These are phyloP conservation scores for Nesidiocoris tenuis DNA, from an alignment of 2,888 invertebrate genomes.

Conservation along the genomic window DNA sequence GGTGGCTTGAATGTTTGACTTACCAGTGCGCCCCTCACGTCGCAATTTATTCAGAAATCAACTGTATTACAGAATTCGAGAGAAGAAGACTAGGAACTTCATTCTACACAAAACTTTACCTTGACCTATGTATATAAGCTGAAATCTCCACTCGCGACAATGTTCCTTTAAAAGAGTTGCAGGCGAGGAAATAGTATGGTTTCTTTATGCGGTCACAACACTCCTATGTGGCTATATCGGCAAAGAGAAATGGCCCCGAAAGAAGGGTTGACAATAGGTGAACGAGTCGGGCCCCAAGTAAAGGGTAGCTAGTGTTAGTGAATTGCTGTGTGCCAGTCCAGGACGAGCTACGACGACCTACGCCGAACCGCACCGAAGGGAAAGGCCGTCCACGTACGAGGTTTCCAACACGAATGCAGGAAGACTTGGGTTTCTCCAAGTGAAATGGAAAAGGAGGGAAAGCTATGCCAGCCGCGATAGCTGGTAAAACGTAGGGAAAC, in stretches of 20 bases:
- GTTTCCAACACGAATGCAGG: neutral
- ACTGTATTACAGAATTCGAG: too few relatives aligned
- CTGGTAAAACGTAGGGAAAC: constrained; percentile 1
- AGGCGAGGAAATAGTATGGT: neutral
- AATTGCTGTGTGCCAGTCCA: neutral
- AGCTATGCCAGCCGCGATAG: neutral
- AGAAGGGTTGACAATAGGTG: constrained; percentile 17
- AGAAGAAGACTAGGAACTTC: too few relatives aligned
- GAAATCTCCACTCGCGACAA: too few relatives aligned
- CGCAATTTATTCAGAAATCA: too few relatives aligned
- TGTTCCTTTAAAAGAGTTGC: neutral
- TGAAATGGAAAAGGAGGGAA: neutral
- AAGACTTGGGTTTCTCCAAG: neutral
- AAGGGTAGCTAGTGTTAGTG: neutral
- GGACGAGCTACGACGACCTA: neutral
- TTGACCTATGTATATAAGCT: too few relatives aligned
- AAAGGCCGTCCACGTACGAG: neutral
- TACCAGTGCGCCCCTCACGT: too few relatives aligned
- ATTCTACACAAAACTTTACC: too few relatives aligned
- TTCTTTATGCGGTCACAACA: neutral
- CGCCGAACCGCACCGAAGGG: neutral
- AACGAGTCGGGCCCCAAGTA: neutral
- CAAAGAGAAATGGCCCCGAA: constrained; percentile 6
- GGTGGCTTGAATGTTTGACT: too few relatives aligned
- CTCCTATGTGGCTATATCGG: neutral